A percentile compares a stretch with the other conserved stretches of the same genome.
Evolutionary conservation across 2,113 vertebrate species (phyloP).

Genomic region (Apistogramma diplotaenia): DNA sequence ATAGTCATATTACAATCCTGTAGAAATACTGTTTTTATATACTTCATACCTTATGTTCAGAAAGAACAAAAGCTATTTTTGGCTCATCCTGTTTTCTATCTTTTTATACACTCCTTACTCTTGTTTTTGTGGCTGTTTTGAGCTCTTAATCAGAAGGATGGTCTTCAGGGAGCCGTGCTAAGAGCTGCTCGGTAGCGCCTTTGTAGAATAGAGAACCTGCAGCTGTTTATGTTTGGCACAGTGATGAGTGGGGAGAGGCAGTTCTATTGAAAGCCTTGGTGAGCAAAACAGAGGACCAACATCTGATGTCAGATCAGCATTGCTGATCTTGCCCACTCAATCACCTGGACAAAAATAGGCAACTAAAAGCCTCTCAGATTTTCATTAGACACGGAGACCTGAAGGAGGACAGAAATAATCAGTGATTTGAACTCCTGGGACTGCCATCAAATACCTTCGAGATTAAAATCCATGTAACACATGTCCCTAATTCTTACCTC

Average conservation of each 20-base stretch:
- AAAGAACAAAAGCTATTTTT: background rate
- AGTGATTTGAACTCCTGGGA: background rate
- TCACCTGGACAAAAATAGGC: background rate
- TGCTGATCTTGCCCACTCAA: background rate
- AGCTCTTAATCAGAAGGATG: slow-evolving; percentile 22
- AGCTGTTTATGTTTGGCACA: slow-evolving; percentile 37
- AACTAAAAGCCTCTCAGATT: background rate
- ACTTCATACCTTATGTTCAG: background rate
- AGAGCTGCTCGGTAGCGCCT: slow-evolving; percentile 34
- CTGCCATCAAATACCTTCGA: background rate
- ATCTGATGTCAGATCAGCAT: slow-evolving; percentile 20
- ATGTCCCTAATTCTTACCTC: background rate
- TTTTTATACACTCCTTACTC: background rate
- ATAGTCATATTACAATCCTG: background rate
- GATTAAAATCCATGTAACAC: background rate
- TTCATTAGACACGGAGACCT: background rate
- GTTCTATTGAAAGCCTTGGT: slow-evolving; percentile 4
- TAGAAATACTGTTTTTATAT: background rate
- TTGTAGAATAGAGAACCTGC: slow-evolving; percentile 8
- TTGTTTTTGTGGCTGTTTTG: slow-evolving; percentile 17
- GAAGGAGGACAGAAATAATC: background rate
- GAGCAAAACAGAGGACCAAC: slow-evolving; percentile 32
- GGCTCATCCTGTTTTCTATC: background rate
- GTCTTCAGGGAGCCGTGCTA: slow-evolving; percentile 10
- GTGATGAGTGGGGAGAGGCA: slow-evolving; percentile 14